Evolutionary conservation across 2,113 vertebrate genomes (phyloP), one percentile per base, ranked within the genome.

Genomic region (Urocolius indicus): DNA sequence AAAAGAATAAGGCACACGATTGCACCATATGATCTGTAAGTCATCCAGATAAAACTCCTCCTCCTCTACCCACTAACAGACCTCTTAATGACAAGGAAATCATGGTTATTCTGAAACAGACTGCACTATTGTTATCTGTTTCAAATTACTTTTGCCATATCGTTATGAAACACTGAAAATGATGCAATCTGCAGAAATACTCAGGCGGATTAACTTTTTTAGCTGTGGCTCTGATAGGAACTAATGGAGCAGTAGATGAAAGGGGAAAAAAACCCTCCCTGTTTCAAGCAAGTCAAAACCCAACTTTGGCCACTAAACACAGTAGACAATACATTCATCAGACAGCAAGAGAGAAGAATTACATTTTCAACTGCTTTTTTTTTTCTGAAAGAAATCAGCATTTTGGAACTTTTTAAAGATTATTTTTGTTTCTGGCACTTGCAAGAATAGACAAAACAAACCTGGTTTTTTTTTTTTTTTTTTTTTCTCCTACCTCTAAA

Each of bases 111-210:
- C 93, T 61, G 88, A 94, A 63, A 96, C 94, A 98, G 87, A 89
- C 86, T 89, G 75, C 51, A 67, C 69, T 78, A 83, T 96, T 97
- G 95, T 91, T 96, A 91, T 97, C 93, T 96, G 91, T 71, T 95
- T 95, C 87, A 87, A 62, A 93, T 95, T 91, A 95, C 62, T 91
- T 92, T 67, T 71, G 76, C 79, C 58, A 30, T 73, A 76, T 79
- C 68, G 89, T 97, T 97, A 90, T 96, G 94, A 95, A 97, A 93
- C 89, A 29, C 51, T 86, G 72, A 95, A 96, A 92, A 94, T 94
- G 71, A 97, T 97, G 96, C 96, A 97, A 97, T 94, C 90, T 87
- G 72, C 80, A 95, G 96, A 96, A 97, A 97, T 74, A 87, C 76
- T 95, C 58, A 61, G 66, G 92, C 59, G 0, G 45, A 92, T 80